Evolutionary conservation across 2,113 vertebrate species (phyloP), one percentile per base, ranked within the genome.

Genomic region (Bubo bubo): DNA sequence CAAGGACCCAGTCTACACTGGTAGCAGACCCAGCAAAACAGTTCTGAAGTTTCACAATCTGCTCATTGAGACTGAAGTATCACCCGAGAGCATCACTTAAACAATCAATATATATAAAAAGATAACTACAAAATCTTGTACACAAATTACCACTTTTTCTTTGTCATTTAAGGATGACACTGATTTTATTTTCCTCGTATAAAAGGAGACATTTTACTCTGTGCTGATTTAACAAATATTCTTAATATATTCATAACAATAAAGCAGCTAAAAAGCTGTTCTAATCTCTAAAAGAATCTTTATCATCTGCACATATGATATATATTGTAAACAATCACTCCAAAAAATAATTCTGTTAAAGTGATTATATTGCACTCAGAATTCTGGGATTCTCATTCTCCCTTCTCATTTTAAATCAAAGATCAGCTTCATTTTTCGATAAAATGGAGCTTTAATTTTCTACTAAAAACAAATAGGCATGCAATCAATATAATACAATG

Each of bases 381-480:
- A 88, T 59, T 83, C 82, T 75, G 34, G 59, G 64, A 93, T 81
- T 94, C 50, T 79, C 13, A 27, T 63, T 74, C 23, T 86, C 45
- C 71, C 20, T 64, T 88, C 30, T 85, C 37, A 70, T 79, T 83
- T 93, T 50, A 90, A 95, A 95, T 91, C 68, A 91, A 72, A 60
- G 56, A 88, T 96, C 83, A 92, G 79, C 79, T 96, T 95, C 68
- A 75, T 83, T 93, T 92, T 93, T 93, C 70, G 53, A 45, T 47
- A 86, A 95, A 96, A 88, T 49, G 68, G 84, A 96, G 64, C 75
- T 96, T 96, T 94, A 91, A 94, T 95, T 93, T 92, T 96, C 88
- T 95, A 52, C 43, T 86, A 45, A 92, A 97, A 95, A 83, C 75
- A 90, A 88, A 55, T 21, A 88, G 62, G 88, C 95, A 95, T 95